Base-by-base conservation (phyloP, 2,888 invertebrate species). In the Vanessa cardui region DNA sequence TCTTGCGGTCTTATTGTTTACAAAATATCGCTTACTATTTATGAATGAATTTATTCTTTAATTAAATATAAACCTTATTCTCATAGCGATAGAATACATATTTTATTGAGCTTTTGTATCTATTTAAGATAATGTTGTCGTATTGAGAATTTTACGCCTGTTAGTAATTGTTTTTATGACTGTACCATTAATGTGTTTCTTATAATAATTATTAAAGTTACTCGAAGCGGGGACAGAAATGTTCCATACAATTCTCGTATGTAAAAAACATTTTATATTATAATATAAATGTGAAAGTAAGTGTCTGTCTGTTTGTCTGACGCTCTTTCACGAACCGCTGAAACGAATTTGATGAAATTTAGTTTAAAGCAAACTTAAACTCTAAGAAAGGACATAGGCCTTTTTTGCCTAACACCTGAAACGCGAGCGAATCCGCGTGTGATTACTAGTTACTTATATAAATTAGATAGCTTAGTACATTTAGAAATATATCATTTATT, bases 1-100 rank as follows among this genome's bases (percentile, higher is more conserved):
- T 79, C 77, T 79, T 86, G 89, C 76, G 88, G 88, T 87, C 77
- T 78, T 78, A 78, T 81, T 88, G 84, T 88, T 89, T 87, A 81
- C 77, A 75, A 84, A 87, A 88, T 82, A 86, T 56, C 39, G 39
- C 56, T 56, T 56, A 33, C 56, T 33, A 56, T 39, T 56, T 18
- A 56, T 56, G 56, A 39, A 56, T 56, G 56, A n/a, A 6, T 9
- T 7, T 18, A 18, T 39, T n/a, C 7, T 56, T 2, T 56, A 18
- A 39, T 12, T n/a, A 7, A 56, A 39, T 39, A 39, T 56, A 1
- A n/a, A 56, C 33, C 39, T 33, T 56, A 56, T 9, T 18, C 4
- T 9, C 0, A 39, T 39, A 18, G 8, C 0, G 3, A 12, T 56
- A 56, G 12, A 56, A 18, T 39, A 3, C 6, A 3, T n/a, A 56